Evolutionary conservation across 1,140 invertebrate genomes (phyloP).

Genomic region (Artemia franciscana): DNA sequence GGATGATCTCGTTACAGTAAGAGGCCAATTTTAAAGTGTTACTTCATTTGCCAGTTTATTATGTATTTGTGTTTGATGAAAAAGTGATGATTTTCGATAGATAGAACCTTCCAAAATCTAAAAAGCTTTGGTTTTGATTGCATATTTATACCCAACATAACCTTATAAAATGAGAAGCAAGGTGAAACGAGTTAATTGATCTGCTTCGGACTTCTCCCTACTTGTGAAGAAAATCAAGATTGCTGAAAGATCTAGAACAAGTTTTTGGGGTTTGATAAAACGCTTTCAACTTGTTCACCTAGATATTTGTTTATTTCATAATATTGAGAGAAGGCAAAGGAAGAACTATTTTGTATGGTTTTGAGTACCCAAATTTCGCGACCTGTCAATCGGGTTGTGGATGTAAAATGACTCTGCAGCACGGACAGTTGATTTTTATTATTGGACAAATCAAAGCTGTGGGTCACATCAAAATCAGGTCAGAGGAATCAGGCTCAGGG

Average conservation of each 20-base stretch:
- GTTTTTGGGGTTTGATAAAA: neutral
- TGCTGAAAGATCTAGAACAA: neutral
- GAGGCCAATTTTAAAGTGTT: too few species aligned
- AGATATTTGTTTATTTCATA: neutral
- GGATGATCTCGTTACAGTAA: neutral
- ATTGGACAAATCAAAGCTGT: neutral
- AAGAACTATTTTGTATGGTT: neutral
- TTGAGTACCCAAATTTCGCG: neutral
- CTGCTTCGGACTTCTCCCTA: neutral
- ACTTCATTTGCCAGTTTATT: too few species aligned
- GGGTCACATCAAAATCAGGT: neutral
- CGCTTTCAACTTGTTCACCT: neutral
- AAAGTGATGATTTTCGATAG: too few species aligned
- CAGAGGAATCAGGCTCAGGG: neutral
- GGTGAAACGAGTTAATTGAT: neutral
- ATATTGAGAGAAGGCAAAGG: neutral
- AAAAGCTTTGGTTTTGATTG: neutral
- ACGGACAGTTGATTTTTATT: neutral
- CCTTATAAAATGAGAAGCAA: neutral
- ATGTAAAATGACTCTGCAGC: neutral
- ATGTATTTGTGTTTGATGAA: too few species aligned
- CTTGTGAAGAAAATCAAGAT: neutral
- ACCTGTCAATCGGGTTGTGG: neutral
- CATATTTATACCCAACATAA: neutral
- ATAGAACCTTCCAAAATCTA: neutral